phyloP scores from a whole-genome alignment of 53 echinoderm and acorn worm species.

The Luidia sarsii region DNA sequence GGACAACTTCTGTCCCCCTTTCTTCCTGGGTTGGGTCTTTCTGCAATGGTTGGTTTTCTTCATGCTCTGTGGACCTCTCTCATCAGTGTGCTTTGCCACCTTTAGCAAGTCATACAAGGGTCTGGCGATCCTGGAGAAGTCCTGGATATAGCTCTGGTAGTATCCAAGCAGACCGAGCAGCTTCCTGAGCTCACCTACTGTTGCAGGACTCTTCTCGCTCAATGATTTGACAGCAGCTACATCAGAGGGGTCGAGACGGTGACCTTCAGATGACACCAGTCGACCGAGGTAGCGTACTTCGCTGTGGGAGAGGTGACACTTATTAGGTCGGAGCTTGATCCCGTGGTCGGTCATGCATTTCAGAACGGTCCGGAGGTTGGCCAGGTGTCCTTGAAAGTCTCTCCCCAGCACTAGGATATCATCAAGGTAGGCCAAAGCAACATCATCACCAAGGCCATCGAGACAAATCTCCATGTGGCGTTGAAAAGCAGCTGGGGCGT shows the following conservation, averaged over 20 bases:
- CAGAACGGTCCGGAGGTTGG: constrained; percentile 42
- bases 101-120: constrained; percentile 53
- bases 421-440: constrained; percentile 57
- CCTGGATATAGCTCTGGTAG: constrained; percentile 36
- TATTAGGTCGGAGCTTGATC: constrained; percentile 57
- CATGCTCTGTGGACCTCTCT: not conserved
- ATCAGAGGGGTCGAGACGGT: constrained; percentile 48
- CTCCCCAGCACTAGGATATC: constrained; percentile 57
- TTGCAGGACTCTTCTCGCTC: constrained; percentile 33
- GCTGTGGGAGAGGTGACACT: constrained; percentile 49
- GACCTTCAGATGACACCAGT: constrained; percentile 44
- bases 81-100: not conserved
- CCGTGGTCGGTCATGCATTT: constrained; percentile 54
- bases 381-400: constrained; percentile 58
- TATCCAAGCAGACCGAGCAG: constrained; percentile 52
- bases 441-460: constrained; percentile 34
- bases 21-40: not conserved
- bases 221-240: constrained; percentile 27
- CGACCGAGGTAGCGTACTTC: constrained; percentile 57
- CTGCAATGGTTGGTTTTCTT: not conserved
- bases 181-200: constrained; percentile 56
- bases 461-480: constrained; percentile 59
- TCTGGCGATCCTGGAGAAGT: constrained; percentile 39
- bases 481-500: constrained; percentile 70
- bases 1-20: not conserved